Conservation (phyloP, 2,888 invertebrate genomes). For the Cephus pulcher region DNA sequence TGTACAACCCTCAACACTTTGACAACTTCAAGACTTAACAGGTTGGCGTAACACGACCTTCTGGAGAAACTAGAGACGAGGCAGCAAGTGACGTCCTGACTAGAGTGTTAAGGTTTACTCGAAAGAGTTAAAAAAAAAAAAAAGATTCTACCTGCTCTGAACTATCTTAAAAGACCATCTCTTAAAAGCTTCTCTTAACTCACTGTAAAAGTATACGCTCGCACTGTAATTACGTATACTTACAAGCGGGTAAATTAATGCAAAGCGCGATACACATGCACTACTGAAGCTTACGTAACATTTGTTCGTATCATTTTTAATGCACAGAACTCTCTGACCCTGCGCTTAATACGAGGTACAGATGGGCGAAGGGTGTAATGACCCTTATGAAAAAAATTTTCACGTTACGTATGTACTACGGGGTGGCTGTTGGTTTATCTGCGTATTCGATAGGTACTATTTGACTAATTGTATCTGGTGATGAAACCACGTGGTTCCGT, state of each 20-base stretch:
- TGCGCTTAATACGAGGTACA: background rate
- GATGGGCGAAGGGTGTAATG: background rate
- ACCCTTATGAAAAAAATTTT: background rate
- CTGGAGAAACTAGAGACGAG: background rate
- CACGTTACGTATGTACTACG: background rate
- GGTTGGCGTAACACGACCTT: background rate
- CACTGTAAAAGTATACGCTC: background rate
- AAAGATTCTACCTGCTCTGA: background rate
- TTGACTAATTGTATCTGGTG: background rate
- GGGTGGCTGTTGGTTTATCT: background rate
- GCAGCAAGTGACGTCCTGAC: background rate
- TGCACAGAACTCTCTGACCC: background rate
- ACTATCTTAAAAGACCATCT: background rate
- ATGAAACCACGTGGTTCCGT: background rate
- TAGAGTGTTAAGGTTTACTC: background rate
- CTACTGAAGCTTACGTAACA: background rate
- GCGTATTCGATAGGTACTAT: background rate
- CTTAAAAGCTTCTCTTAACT: background rate
- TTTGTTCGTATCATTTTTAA: background rate
- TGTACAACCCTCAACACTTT: background rate
- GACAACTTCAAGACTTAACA: background rate
- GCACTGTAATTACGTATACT: background rate
- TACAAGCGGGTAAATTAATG: background rate
- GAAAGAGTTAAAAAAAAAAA: background rate
- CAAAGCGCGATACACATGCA: background rate